Evolutionary conservation across 2,113 vertebrate species (phyloP), one percentile per base, ranked within the genome.

Genomic region (Cynopterus brachyotis): DNA sequence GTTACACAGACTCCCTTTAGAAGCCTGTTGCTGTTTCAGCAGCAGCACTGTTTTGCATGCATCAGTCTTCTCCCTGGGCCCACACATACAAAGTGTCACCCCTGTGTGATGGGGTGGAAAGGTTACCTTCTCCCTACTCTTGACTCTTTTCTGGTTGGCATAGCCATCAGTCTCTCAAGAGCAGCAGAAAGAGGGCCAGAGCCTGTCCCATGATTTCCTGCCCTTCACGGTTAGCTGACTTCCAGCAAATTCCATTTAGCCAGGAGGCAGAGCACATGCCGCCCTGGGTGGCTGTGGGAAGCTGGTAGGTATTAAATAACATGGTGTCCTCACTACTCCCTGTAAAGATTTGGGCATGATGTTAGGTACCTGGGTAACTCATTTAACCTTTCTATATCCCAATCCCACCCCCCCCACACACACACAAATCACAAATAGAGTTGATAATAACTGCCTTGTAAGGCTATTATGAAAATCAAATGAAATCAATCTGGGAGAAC

Each of bases 401-500:
- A 67, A 26, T 83, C 47, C 13, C 45, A 81, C 15, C 40, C 37
- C 60, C 85, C 47, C 37, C 60, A 81, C 47, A 11, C 45, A 12
- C 12, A 12, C 13, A 50, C 47, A 12, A 5, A 70, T 84, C 11
- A 62, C 0, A 2, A 62, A 66, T 67, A 28, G 60, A 45, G 26
- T 50, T 83, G 55, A 30, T 78, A 73, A 83, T 73, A n/a, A 57
- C 72, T 2, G 1, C 70, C 75, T 35, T n/a, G 3, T 17, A 40
- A 60, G 28, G 37, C 28, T 67, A 22, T 47, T 64, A 59, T 45
- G 32, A 64, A 95, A 96, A 96, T 92, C 95, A 47, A 92, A 55
- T 37, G 60, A 59, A 91, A 92, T 97, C 83, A 89, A 82, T 86
- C 89, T 94, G 40, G 96, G 88, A 96, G 62, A 69, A 85, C 84